These are phyloP conservation scores for Lithophane ornitopus DNA, from an alignment of 2,888 invertebrate species.

Conservation along the genomic window DNA sequence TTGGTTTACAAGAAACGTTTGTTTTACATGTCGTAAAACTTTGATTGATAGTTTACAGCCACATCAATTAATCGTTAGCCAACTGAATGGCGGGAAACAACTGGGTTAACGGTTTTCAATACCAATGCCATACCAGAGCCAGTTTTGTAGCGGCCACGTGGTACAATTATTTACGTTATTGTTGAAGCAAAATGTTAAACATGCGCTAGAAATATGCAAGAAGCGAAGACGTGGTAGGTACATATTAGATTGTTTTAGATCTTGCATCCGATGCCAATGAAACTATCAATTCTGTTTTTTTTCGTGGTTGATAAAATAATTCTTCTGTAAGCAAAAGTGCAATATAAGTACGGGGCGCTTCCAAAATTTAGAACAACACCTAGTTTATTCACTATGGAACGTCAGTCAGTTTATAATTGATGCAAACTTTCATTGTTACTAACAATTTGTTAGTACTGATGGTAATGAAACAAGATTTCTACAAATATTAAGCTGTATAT, in stretches of 20 bases:
- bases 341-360: neutral
- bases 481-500: neutral
- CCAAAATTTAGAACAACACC: neutral
- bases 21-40: constrained; percentile 86
- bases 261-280: constrained; percentile 13
- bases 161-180: constrained; percentile 70
- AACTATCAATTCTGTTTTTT: constrained; percentile 18
- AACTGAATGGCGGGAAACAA: constrained; percentile 75
- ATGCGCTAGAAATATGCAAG: constrained; percentile 43
- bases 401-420: neutral
- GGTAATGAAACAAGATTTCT: neutral
- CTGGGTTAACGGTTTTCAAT: constrained; percentile 86
- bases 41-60: constrained; percentile 88
- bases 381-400: neutral
- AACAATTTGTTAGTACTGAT: neutral
- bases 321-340: neutral
- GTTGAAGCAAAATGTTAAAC: constrained; percentile 57
- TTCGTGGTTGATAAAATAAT: constrained; percentile 6
- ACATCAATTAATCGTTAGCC: constrained; percentile 85
- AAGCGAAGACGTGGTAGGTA: neutral
- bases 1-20: constrained; percentile 83
- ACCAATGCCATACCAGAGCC: constrained; percentile 72
- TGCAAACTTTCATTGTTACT: neutral
- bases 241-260: constrained; percentile 18
- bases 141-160: constrained; percentile 63